Evolutionary conservation across 2,113 vertebrate genomes (phyloP).

Genomic region (Vombatus ursinus): DNA sequence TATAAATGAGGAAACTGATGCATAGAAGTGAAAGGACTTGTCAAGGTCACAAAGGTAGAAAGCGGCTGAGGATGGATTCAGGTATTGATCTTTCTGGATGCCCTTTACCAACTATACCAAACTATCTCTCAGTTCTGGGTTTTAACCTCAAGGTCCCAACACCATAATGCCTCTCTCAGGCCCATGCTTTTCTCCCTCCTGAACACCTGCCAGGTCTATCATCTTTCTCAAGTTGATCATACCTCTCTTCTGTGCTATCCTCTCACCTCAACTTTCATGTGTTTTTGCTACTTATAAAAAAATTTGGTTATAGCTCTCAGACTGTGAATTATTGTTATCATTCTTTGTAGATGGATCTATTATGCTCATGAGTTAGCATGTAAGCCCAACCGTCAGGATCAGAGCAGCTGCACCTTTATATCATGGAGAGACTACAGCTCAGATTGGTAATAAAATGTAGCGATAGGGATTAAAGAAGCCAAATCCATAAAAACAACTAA

Average conservation of each 20-base stretch:
- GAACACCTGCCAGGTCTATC: background rate
- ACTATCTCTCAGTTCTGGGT: background rate
- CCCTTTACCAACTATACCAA: background rate
- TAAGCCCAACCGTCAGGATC: background rate
- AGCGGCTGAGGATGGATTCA: background rate
- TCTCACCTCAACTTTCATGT: background rate
- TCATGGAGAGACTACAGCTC: background rate
- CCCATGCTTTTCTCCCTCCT: background rate
- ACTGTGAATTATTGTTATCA: background rate
- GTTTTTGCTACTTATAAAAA: background rate
- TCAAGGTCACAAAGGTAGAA: background rate
- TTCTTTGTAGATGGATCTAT: background rate
- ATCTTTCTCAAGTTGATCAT: background rate
- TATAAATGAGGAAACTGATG: background rate
- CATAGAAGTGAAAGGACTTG: background rate
- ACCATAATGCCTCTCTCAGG: background rate
- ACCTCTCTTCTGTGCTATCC: background rate
- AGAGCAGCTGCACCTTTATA: background rate
- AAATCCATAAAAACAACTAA: background rate
- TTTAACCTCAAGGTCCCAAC: background rate
- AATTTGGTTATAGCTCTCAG: background rate
- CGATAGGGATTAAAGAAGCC: background rate
- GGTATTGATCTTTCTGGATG: background rate
- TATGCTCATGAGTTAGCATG: background rate
- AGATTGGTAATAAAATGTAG: background rate